phyloP scores from a whole-genome alignment of 2,797 vertebrate genomes.

The Stomatorhinus walkeri region DNA sequence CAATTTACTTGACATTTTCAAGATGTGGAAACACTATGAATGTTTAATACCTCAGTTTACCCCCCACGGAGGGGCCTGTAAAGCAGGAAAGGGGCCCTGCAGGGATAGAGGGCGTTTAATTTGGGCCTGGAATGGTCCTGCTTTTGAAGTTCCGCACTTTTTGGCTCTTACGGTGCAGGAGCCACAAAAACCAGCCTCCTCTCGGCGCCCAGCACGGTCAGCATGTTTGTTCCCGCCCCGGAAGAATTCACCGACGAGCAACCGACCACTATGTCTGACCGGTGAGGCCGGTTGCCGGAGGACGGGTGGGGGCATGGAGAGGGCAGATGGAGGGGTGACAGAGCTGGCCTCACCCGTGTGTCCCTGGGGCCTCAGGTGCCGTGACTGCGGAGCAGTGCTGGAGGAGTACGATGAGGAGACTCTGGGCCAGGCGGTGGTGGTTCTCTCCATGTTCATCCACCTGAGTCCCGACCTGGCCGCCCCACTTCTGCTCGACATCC shows the following conservation, averaged over 20 bases:
- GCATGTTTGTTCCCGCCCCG: slow-evolving; percentile 95
- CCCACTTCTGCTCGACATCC: slow-evolving; percentile 91
- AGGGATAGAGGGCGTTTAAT: not conserved
- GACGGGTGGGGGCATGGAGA: not conserved
- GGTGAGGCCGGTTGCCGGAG: slow-evolving; percentile 56
- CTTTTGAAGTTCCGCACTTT: no score
- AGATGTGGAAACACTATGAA: slow-evolving; percentile 22
- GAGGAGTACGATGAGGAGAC: slow-evolving; percentile 99
- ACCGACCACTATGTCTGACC: slow-evolving; percentile 88
- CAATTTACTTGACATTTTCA: slow-evolving; percentile 23
- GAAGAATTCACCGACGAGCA: slow-evolving; percentile 98
- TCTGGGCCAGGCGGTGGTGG: slow-evolving; percentile 84
- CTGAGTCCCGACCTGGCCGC: slow-evolving; percentile 94
- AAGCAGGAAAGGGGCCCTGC: not conserved
- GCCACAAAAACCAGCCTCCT: slow-evolving; percentile 92
- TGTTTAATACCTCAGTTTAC: slow-evolving; percentile 13
- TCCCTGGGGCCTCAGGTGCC: slow-evolving; percentile 67
- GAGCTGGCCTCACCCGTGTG: not conserved
- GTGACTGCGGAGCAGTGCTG: slow-evolving; percentile 90
- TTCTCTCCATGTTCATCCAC: slow-evolving; percentile 95
- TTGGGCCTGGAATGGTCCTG: not conserved
- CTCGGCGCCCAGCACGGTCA: slow-evolving; percentile 92
- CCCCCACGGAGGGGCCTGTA: not conserved
- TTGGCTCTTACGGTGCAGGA: slow-evolving; percentile 51
- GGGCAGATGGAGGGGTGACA: not conserved